Conservation (phyloP, 2,797 vertebrate species). For the Neoniphon sammara region DNA sequence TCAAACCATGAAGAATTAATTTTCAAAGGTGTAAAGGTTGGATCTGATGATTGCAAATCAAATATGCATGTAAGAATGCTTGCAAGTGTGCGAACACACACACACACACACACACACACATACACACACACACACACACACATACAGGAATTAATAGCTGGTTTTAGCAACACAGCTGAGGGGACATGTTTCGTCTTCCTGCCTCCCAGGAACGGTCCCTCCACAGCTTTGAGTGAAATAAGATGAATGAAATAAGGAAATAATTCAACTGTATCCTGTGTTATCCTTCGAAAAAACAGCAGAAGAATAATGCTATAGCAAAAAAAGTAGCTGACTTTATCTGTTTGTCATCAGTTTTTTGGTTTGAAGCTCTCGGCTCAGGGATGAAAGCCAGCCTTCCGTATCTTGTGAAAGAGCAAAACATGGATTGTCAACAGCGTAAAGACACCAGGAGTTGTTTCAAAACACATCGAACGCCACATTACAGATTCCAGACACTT, state of each 20-base stretch:
- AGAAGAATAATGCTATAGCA: not conserved
- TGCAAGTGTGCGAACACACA: conserved; percentile 27
- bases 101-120: not conserved
- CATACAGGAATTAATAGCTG: not conserved
- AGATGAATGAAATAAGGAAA: not conserved
- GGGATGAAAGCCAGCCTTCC: not conserved
- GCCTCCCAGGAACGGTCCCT: not conserved
- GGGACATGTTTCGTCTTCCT: not conserved
- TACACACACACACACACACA: not conserved
- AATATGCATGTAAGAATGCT: conserved; percentile 28
- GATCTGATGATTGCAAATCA: conserved; percentile 43
- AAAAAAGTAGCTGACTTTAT: too few species aligned
- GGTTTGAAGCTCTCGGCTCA: too few species aligned
- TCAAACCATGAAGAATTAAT: conserved; percentile 34
- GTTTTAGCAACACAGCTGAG: conserved; percentile 2
- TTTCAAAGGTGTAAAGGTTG: conserved; percentile 52
- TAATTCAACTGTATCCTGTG: too few species aligned
- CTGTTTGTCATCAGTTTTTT: too few species aligned
- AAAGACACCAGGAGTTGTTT: not conserved
- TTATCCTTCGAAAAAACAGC: not conserved
- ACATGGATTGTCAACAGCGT: not conserved
- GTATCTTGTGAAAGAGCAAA: not conserved
- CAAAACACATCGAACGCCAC: too few species aligned
- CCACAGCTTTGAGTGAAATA: not conserved
- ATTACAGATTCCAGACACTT: too few species aligned